Evolutionary conservation across 2,797 vertebrate species (phyloP), one percentile per base, ranked within the genome.

Genomic region (Aeoliscus strigatus): DNA sequence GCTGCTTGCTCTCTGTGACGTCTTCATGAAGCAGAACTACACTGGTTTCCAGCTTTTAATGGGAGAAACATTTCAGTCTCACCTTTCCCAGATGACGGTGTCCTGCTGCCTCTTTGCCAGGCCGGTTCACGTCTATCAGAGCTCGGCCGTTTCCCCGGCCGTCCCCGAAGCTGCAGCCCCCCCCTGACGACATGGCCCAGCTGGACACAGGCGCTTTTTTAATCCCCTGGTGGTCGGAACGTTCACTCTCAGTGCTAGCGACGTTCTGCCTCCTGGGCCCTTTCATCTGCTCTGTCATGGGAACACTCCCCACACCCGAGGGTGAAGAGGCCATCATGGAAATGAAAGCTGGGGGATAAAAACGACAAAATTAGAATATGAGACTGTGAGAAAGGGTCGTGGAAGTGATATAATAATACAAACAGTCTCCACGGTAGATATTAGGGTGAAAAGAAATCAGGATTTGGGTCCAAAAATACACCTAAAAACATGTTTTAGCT

Each of bases 41-140:
- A 23, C 4, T 23, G n/a, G n/a, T n/a, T n/a, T n/a, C n/a, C n/a
- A n/a, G n/a, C 18, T 21, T 27, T 27, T 27, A 5, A 27, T 11
- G n/a, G 27, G 27, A 12, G 6, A 30, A 4, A 8, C 8, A 21
- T 23, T 14, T 8, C 3, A 12, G 25, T 50, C 72, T 69, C 46
- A 90, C 88, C 84, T 89, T 87, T 64, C 87, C 85, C 33, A 89
- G 75, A 23, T 86, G 75, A 0, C 80, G 75, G 46, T 87, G 91
- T 51, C 85, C 79, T 15, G 71, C 55, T 1, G 87, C 80, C 3
- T 73, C 71, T 45, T 85, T 91, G 77, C 85, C 82, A 32, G 82
- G 71, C 30, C 84, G 80, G 54, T 90, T 87, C 0, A 65, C 82
- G 27, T 87, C 78, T 16, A 23, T 81, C 78, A 4, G 75, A 64